Evolutionary conservation across 2,113 vertebrate species (phyloP).

Genomic region (Oncorhynchus nerka): DNA sequence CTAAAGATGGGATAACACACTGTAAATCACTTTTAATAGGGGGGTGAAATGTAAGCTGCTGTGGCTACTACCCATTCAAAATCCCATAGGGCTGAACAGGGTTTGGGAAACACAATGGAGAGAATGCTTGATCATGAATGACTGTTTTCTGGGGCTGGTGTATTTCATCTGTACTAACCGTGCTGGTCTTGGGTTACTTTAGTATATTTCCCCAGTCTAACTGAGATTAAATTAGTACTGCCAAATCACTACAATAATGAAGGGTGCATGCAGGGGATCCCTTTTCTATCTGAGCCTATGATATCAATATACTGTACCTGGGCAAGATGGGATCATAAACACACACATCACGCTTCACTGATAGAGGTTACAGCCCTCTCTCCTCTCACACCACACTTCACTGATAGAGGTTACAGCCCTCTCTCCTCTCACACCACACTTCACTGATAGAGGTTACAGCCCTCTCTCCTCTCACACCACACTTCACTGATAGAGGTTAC

Average conservation of each 20-base stretch:
- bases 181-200: background rate
- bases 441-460: too few species aligned
- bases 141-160: background rate
- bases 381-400: slow-evolving; percentile 8
- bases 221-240: background rate
- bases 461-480: too few species aligned
- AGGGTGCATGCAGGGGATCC: background rate
- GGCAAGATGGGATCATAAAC: slow-evolving; percentile 8
- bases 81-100: background rate
- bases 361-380: too few species aligned
- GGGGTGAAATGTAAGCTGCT: slow-evolving; percentile 23
- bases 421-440: too few species aligned
- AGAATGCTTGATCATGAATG: background rate
- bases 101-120: background rate
- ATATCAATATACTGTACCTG: background rate
- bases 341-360: background rate
- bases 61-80: slow-evolving; percentile 23
- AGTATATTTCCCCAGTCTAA: background rate
- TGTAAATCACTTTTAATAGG: slow-evolving; percentile 24
- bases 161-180: background rate
- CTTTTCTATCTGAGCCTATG: background rate
- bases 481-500: too few species aligned
- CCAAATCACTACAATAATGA: background rate
- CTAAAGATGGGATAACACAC: background rate
- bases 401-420: too few species aligned